Evolutionary conservation across 2,113 vertebrate genomes (phyloP).

Genomic region (Ammodytes dubius): DNA sequence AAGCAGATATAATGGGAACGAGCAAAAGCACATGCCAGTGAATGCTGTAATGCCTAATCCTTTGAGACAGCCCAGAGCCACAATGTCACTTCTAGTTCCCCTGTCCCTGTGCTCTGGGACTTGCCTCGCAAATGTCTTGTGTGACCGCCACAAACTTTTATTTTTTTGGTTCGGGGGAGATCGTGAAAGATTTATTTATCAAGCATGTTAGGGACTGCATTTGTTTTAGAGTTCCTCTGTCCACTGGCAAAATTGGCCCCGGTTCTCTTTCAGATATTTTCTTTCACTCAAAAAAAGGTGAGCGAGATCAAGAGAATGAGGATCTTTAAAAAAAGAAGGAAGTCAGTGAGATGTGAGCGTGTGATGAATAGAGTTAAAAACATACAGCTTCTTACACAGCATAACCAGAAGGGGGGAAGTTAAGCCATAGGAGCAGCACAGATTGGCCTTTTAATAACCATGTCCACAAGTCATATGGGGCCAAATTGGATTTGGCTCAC

Average conservation of each 20-base stretch:
- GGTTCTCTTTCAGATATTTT: constrained; percentile 64
- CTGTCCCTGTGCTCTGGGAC: constrained; percentile 77
- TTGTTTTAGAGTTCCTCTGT: constrained; percentile 70
- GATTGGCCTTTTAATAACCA: constrained; percentile 79
- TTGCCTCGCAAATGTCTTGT: constrained; percentile 78
- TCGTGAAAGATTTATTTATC: constrained; percentile 75
- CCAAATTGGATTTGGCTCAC: constrained; percentile 81
- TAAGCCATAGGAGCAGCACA: constrained; percentile 66
- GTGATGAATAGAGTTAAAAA: constrained; percentile 71
- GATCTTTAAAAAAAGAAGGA: constrained; percentile 42
- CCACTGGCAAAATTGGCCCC: constrained; percentile 53
- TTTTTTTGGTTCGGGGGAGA: constrained; percentile 1
- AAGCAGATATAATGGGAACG: constrained; percentile 84
- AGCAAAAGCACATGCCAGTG: constrained; percentile 84
- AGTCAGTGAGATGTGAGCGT: constrained; percentile 53
- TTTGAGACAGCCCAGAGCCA: constrained; percentile 85
- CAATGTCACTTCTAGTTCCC: constrained; percentile 87
- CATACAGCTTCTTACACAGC: constrained; percentile 53
- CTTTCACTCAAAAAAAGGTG: constrained; percentile 39
- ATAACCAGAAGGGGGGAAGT: constrained; percentile 36
- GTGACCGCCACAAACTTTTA: constrained; percentile 80
- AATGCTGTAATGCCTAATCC: constrained; percentile 87
- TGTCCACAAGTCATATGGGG: constrained; percentile 73
- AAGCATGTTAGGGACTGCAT: constrained; percentile 49
- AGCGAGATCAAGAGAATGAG: constrained; percentile 46